A percentile compares a stretch with the other conserved stretches of the same genome.
These are phyloP conservation scores for Tyrophagus putrescentiae DNA, from an alignment of 1,140 invertebrate species.

Conservation along the genomic window DNA sequence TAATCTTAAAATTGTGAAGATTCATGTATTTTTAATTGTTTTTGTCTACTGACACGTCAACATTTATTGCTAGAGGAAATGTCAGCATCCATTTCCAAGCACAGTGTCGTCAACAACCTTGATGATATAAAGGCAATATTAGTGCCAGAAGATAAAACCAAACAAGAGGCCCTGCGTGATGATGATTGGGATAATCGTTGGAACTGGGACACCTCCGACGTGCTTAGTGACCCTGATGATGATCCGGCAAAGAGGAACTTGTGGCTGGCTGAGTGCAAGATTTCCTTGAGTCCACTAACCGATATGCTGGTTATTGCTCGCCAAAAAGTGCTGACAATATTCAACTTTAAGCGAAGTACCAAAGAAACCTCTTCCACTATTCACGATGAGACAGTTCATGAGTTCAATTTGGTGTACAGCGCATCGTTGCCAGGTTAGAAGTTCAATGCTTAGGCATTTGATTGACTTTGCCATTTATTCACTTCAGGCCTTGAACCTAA, in stretches of 20 bases:
- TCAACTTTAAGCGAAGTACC: constrained; percentile 43
- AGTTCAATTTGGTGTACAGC: constrained; percentile 1
- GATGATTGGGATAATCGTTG: constrained; percentile 25
- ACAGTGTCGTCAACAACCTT: neutral
- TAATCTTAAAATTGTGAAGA: neutral
- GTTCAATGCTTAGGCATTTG: constrained; percentile 21
- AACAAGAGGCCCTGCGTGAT: constrained; percentile 3
- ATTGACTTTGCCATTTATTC: constrained; percentile 31
- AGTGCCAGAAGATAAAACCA: constrained; percentile 13
- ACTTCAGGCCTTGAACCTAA: constrained; percentile 12
- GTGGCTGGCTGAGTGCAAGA: constrained; percentile 53
- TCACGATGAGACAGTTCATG: neutral
- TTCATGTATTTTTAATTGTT: neutral
- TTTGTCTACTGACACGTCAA: neutral
- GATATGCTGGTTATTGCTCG: constrained; percentile 49
- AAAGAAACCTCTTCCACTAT: neutral
- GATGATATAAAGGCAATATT: neutral
- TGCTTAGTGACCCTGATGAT: constrained; percentile 16
- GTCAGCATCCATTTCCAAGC: neutral
- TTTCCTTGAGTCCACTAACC: constrained; percentile 55
- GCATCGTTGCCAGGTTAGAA: neutral
- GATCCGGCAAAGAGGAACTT: constrained; percentile 23
- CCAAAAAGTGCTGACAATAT: constrained; percentile 46
- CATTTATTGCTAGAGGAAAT: neutral
- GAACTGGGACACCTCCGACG: constrained; percentile 25